Percentiles rank a stretch among this genome's conserved stretches.
Evolutionary conservation across 2,888 invertebrate genomes (phyloP).

Genomic region (Lissonota sp.): DNA sequence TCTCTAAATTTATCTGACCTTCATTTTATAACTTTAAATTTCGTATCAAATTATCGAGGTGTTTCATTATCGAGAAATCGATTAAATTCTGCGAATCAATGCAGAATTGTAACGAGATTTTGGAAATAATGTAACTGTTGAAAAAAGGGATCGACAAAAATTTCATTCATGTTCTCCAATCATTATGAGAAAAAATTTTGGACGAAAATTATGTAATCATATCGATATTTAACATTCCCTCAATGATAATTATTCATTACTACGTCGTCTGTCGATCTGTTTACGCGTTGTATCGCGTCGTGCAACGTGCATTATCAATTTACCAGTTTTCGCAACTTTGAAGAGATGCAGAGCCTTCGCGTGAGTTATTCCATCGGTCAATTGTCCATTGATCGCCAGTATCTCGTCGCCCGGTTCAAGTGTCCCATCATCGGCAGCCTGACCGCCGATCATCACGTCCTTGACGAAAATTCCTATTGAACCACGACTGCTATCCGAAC

Average conservation of each 20-base stretch:
- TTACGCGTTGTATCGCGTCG: slow-evolving; percentile 82
- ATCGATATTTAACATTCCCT: no score
- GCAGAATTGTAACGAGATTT: no score
- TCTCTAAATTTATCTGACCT: no score
- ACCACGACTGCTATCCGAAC: slow-evolving; percentile 87
- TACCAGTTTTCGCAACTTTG: slow-evolving; percentile 86
- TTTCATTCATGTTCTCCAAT: no score
- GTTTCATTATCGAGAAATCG: no score
- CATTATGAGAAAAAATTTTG: no score
- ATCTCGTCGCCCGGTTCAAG: slow-evolving; percentile 87
- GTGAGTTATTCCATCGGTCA: slow-evolving; percentile 86
- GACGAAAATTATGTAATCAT: no score
- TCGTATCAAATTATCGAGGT: no score
- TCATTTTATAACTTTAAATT: no score
- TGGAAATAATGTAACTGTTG: no score
- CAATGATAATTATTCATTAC: slow-evolving; percentile 40
- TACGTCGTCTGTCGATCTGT: slow-evolving; percentile 73
- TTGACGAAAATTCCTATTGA: slow-evolving; percentile 88
- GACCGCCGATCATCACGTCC: slow-evolving; percentile 86
- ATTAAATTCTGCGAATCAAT: no score
- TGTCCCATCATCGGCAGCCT: slow-evolving; percentile 86
- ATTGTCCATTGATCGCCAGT: slow-evolving; percentile 86
- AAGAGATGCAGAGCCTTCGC: slow-evolving; percentile 87
- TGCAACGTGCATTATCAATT: slow-evolving; percentile 85
- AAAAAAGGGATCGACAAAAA: no score